Percentiles rank a stretch among this genome's conserved stretches.
These are phyloP conservation scores for Sthenelais limicola DNA, from an alignment of 2,888 invertebrate genomes.

Conservation along the genomic window DNA sequence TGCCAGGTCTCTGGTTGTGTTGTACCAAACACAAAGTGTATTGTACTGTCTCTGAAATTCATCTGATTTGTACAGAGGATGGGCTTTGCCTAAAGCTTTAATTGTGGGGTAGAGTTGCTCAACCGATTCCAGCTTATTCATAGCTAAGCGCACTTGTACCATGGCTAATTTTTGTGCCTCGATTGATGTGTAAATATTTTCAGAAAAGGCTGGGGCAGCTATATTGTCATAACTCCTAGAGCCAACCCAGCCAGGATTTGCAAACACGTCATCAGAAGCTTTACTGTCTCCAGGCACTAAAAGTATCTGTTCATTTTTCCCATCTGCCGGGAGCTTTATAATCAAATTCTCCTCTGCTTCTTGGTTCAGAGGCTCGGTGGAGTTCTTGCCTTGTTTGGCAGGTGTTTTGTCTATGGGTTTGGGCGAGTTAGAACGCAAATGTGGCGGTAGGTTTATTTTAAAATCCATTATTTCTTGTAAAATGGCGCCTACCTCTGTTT, in stretches of 20 bases:
- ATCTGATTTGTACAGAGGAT: conserved; percentile 80
- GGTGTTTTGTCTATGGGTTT: no score
- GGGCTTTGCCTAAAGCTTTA: conserved; percentile 83
- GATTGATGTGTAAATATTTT: no score
- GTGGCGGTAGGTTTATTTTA: conserved; percentile 60
- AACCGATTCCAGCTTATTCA: conserved; percentile 83
- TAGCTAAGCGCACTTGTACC: conserved; percentile 81
- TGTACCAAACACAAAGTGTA: conserved; percentile 93
- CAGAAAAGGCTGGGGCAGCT: no score
- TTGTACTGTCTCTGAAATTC: conserved; percentile 81
- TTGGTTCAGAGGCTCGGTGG: not conserved
- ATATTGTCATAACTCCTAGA: no score
- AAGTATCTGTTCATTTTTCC: not conserved
- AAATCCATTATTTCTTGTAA: conserved; percentile 85
- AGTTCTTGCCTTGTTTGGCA: no score
- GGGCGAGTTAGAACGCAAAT: not conserved
- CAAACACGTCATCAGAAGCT: no score
- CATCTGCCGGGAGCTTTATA: not conserved
- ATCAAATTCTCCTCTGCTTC: not conserved
- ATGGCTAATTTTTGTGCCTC: conserved; percentile 83
- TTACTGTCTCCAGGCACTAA: no score
- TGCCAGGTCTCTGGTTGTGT: conserved; percentile 87
- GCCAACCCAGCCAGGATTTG: no score
- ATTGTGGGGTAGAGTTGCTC: conserved; percentile 88
- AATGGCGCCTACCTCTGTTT: conserved; percentile 81